Percentiles rank a stretch among this genome's conserved stretches.
Evolutionary conservation across 2,113 vertebrate genomes (phyloP).

Genomic region (Nerophis lumbriciformis): DNA sequence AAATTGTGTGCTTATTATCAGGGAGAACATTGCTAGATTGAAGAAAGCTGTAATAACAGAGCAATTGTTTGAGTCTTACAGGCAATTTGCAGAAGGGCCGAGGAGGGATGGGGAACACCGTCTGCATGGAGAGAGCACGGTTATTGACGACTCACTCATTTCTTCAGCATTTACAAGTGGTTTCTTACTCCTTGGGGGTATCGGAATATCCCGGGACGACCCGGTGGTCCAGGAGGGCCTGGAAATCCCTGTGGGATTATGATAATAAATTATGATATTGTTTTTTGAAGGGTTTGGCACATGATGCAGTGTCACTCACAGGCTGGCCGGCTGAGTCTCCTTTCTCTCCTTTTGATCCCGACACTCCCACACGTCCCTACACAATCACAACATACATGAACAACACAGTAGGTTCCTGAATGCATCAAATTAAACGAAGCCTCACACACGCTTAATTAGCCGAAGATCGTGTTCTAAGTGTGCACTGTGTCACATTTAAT

Average conservation of each 20-base stretch:
- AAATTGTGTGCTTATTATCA: not conserved
- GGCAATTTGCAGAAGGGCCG: constrained; percentile 89
- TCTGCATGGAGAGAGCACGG: constrained; percentile 65
- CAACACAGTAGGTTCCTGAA: not conserved
- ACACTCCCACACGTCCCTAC: constrained; percentile 86
- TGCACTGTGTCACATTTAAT: not conserved
- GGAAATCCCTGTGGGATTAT: constrained; percentile 74
- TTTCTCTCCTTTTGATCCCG: constrained; percentile 80
- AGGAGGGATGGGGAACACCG: constrained; percentile 83
- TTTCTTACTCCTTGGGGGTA: constrained; percentile 88
- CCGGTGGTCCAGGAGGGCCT: constrained; percentile 83
- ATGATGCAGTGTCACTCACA: constrained; percentile 67
- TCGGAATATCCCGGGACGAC: constrained; percentile 79
- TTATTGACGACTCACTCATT: constrained; percentile 8
- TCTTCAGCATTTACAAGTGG: not conserved
- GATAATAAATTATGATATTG: not conserved
- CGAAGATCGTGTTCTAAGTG: not conserved
- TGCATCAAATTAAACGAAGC: no score
- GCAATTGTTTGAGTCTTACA: constrained; percentile 72
- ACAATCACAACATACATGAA: constrained; percentile 5
- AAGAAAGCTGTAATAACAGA: no score
- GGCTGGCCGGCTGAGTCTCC: constrained; percentile 71
- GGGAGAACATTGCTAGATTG: no score
- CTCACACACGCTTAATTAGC: no score
- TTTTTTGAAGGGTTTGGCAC: not conserved